Conservation (phyloP, 1,140 invertebrate genomes). For the Neuroterus valhalla region DNA sequence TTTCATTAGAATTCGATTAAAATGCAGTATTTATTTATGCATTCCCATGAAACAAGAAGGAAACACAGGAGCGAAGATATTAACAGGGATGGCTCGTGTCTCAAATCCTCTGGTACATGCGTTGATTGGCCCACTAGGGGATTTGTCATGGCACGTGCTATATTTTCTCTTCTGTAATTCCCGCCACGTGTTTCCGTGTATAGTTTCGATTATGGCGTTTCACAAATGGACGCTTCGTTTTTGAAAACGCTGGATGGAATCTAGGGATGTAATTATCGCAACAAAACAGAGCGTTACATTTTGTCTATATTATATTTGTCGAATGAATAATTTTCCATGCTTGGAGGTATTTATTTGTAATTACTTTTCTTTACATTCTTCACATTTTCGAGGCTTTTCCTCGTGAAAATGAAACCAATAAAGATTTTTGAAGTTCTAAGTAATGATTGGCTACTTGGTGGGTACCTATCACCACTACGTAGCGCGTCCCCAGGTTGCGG, state of each 20-base stretch:
- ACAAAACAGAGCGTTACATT: not conserved
- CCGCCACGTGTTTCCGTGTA: not conserved
- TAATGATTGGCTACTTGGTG: too few species aligned
- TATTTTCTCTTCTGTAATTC: slow-evolving; percentile 7
- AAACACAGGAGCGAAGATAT: not conserved
- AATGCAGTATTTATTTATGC: not conserved
- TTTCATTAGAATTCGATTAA: not conserved
- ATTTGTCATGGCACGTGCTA: slow-evolving; percentile 4
- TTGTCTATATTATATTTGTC: not conserved
- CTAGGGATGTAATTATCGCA: not conserved
- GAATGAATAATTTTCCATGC: not conserved
- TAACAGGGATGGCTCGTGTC: not conserved
- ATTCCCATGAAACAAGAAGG: not conserved
- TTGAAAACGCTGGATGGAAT: not conserved
- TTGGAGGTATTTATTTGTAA: too few species aligned
- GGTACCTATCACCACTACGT: too few species aligned
- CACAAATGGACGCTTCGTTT: slow-evolving; percentile 5
- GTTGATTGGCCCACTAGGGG: slow-evolving; percentile 1
- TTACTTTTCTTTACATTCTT: too few species aligned
- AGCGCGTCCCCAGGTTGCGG: too few species aligned
- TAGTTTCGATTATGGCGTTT: slow-evolving; percentile 8
- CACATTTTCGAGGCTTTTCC: too few species aligned
- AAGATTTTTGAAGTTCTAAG: too few species aligned
- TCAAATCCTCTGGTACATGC: slow-evolving; percentile 1
- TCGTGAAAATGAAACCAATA: too few species aligned